phyloP scores from a whole-genome alignment of 2,113 vertebrate species.

The Xiphorhynchus elegans region DNA sequence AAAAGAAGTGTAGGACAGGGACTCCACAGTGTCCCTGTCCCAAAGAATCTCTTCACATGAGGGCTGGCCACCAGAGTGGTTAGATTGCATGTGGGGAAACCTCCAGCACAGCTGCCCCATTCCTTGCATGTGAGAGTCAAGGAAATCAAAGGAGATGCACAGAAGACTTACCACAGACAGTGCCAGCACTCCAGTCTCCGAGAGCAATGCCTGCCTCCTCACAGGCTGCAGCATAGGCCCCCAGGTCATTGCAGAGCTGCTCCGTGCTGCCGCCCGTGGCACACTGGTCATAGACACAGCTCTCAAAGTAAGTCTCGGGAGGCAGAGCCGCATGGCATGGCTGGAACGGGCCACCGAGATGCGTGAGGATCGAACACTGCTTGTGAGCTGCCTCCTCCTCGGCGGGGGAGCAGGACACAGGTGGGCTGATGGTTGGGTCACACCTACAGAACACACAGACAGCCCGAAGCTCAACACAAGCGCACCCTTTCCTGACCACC shows the following conservation, averaged over 20 bases:
- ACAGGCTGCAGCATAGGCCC: constrained; percentile 75
- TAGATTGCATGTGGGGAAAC: rapidly evolving
- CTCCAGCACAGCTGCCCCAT: not conserved
- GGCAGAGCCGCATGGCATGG: constrained; percentile 70
- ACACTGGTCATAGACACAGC: constrained; percentile 82
- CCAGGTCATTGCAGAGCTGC: constrained; percentile 76
- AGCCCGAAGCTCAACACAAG: not conserved
- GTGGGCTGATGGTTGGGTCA: not conserved
- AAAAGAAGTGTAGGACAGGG: not conserved
- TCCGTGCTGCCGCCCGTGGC: constrained; percentile 14
- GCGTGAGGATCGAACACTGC: constrained; percentile 75
- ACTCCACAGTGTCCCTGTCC: not conserved
- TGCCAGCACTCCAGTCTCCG: constrained; percentile 77
- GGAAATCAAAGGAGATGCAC: not conserved
- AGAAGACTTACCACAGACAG: constrained; percentile 78
- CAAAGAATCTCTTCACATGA: not conserved
- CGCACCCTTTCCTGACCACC: not conserved
- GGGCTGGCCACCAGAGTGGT: no score
- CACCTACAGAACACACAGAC: not conserved
- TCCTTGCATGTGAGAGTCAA: not conserved
- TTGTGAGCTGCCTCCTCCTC: not conserved
- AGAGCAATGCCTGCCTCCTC: constrained; percentile 67
- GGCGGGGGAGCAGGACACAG: not conserved
- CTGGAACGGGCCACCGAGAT: constrained; percentile 70
- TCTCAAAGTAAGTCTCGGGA: constrained; percentile 72